Conservation (phyloP, 2,888 invertebrate species). For the Osmoderma eremita region DNA sequence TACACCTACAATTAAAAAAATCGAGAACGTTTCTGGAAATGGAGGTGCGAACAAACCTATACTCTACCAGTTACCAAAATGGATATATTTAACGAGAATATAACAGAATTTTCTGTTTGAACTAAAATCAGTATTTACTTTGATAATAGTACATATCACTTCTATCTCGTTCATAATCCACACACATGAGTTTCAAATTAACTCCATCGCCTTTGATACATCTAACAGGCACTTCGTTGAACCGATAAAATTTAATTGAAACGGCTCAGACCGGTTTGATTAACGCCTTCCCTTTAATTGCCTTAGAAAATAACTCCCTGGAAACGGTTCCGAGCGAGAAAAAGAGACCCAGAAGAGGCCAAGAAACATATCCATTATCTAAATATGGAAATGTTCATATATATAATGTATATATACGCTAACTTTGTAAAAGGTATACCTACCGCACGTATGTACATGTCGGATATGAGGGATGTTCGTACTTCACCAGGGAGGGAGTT, state of each 20-base stretch:
- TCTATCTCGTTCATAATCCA: no score
- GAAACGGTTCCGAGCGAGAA: slow-evolving; percentile 4
- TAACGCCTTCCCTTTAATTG: slow-evolving; percentile 2
- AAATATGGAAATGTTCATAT: slow-evolving; percentile 48
- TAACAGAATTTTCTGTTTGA: no score
- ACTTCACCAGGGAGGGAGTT: slow-evolving; percentile 23
- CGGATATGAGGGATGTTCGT: slow-evolving; percentile 48
- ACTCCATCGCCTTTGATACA: no score
- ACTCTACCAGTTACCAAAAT: no score
- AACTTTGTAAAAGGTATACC: slow-evolving; percentile 19
- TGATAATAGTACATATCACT: no score
- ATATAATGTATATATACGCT: slow-evolving; percentile 13
- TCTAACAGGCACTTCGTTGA: neutral
- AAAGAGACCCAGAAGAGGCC: slow-evolving; percentile 24
- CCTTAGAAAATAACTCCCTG: neutral
- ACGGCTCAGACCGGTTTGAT: neutral
- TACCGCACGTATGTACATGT: slow-evolving; percentile 52
- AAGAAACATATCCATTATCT: slow-evolving; percentile 46
- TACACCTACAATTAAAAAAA: no score
- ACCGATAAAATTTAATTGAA: slow-evolving; percentile 22
- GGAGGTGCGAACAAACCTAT: no score
- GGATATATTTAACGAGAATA: no score
- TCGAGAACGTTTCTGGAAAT: no score
- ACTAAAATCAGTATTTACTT: no score
- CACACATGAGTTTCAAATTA: no score